Percentiles rank a stretch among this genome's conserved stretches.
phyloP scores from a whole-genome alignment of 2,888 invertebrate genomes.

The Helleia helle region DNA sequence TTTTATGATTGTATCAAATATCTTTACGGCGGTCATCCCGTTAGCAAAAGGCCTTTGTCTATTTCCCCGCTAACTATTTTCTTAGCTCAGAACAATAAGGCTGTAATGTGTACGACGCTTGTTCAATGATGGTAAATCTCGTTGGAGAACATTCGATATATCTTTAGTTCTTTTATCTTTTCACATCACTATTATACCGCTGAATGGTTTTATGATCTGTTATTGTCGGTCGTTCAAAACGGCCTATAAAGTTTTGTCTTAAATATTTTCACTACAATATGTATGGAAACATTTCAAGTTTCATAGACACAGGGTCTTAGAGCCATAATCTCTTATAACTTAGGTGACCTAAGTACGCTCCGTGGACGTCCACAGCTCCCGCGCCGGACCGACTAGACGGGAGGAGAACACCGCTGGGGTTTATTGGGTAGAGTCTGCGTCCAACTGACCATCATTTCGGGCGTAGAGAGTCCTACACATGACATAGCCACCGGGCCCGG shows the following conservation, averaged over 20 bases:
- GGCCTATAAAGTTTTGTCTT: slow-evolving; percentile 3
- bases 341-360: too few species aligned
- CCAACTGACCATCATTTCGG: too few species aligned
- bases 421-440: too few species aligned
- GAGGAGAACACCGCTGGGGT: too few species aligned
- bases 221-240: background rate
- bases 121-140: slow-evolving; percentile 11
- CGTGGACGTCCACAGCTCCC: too few species aligned
- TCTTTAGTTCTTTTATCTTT: slow-evolving; percentile 4
- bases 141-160: slow-evolving; percentile 5
- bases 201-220: background rate
- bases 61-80: slow-evolving; percentile 24
- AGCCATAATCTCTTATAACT: background rate
- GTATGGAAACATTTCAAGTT: background rate
- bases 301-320: background rate
- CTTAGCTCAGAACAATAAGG: slow-evolving; percentile 15
- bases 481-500: too few species aligned
- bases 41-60: slow-evolving; percentile 25
- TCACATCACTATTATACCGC: background rate
- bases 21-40: slow-evolving; percentile 31
- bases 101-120: slow-evolving; percentile 19
- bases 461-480: too few species aligned
- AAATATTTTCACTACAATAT: background rate
- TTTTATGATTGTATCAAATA: slow-evolving; percentile 27
- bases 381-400: too few species aligned